phyloP scores from a whole-genome alignment of 2,888 invertebrate species.

The Branchipolynoe longqiensis region DNA sequence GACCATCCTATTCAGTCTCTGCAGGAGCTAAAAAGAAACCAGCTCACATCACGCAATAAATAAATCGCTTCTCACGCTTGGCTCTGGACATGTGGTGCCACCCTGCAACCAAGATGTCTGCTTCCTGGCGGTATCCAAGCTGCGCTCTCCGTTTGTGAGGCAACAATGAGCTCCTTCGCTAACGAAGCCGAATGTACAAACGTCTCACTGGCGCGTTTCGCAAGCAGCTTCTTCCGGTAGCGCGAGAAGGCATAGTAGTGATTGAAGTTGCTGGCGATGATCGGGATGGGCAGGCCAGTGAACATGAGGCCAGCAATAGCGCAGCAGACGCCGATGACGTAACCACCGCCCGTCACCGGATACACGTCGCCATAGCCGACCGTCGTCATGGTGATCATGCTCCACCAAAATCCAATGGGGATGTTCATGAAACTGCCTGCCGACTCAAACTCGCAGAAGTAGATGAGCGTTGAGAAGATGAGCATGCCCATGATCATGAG shows the following conservation, averaged over 20 bases:
- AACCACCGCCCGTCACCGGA: conserved; percentile 58
- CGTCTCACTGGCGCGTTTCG: too few species aligned
- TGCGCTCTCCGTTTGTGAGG: too few species aligned
- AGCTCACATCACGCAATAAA: too few species aligned
- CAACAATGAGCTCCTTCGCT: too few species aligned
- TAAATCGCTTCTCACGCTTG: too few species aligned
- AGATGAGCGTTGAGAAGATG: conserved; percentile 63
- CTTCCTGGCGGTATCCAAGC: too few species aligned
- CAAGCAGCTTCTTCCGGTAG: conserved; percentile 52
- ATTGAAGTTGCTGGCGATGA: conserved; percentile 65
- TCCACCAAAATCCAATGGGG: conserved; percentile 64
- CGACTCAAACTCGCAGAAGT: conserved; percentile 61
- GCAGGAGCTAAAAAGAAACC: too few species aligned
- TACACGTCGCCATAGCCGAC: conserved; percentile 64
- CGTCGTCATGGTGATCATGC: conserved; percentile 64
- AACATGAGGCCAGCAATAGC: conserved; percentile 60
- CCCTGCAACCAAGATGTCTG: too few species aligned
- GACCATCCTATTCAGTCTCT: too few species aligned
- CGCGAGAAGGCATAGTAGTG: conserved; percentile 60
- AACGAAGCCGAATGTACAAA: too few species aligned
- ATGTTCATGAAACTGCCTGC: conserved; percentile 56
- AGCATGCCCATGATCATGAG: conserved; percentile 64
- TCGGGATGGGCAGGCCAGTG: conserved; percentile 64
- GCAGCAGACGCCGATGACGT: conserved; percentile 61
- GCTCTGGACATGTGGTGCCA: too few species aligned